phyloP scores from a whole-genome alignment of 2,888 invertebrate genomes.

The Drosophila nr. perissopoda region DNA sequence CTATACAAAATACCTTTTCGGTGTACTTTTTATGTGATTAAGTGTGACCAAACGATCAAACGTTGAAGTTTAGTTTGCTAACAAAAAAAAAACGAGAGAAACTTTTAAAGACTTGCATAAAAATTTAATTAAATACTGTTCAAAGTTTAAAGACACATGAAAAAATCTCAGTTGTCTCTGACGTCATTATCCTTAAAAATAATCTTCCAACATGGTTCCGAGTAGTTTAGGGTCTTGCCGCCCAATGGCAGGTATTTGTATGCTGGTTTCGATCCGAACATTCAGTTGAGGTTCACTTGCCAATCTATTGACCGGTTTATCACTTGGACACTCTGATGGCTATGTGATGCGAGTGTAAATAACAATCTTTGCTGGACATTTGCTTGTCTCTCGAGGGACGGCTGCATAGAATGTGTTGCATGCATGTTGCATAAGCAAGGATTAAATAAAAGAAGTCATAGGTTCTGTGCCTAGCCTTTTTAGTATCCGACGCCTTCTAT shows the following conservation, averaged over 20 bases:
- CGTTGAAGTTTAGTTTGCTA: neutral
- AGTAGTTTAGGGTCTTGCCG: too few relatives aligned
- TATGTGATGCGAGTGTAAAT: conserved; percentile 39
- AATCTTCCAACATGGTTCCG: neutral
- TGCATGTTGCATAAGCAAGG: conserved; percentile 78
- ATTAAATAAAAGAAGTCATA: conserved; percentile 70
- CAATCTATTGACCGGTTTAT: conserved; percentile 30
- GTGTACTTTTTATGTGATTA: neutral
- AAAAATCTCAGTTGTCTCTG: too few relatives aligned
- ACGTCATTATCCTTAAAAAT: neutral
- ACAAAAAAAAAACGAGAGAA: neutral
- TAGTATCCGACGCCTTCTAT: conserved; percentile 9
- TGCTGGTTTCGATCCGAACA: conserved; percentile 2
- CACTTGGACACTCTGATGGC: conserved; percentile 21
- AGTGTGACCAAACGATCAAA: neutral
- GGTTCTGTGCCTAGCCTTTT: conserved; percentile 13
- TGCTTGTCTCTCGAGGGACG: conserved; percentile 21
- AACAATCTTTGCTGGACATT: conserved; percentile 49
- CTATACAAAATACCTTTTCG: neutral
- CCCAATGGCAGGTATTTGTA: neutral
- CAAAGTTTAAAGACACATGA: neutral
- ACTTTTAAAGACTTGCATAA: too few relatives aligned
- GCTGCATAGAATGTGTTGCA: conserved; percentile 64
- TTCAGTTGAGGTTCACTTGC: neutral
- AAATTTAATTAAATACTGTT: neutral